Evolutionary conservation across 2,797 vertebrate species (phyloP).

Genomic region (Fringilla coelebs): DNA sequence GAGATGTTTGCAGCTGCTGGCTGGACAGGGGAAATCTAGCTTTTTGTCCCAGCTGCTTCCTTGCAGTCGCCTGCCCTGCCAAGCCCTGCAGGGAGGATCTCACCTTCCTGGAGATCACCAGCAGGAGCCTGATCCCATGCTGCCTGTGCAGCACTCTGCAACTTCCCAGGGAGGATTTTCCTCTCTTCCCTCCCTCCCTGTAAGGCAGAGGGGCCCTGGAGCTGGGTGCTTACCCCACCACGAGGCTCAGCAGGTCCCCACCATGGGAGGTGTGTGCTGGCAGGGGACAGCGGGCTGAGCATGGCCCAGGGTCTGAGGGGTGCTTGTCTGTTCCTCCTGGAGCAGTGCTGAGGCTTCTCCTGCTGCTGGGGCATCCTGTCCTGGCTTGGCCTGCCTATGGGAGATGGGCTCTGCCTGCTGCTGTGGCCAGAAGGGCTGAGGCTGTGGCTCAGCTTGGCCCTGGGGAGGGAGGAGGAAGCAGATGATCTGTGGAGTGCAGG

Average conservation of each 20-base stretch:
- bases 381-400: neutral
- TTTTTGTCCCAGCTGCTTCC: neutral
- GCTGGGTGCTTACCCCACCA: neutral
- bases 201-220: neutral
- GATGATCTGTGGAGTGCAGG: slow-evolving; percentile 57
- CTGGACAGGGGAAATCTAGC: neutral
- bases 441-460: slow-evolving; percentile 68
- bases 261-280: neutral
- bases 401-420: neutral
- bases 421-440: neutral
- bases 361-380: neutral
- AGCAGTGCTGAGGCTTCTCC: neutral
- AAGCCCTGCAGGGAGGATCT: neutral
- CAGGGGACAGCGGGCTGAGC: neutral
- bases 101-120: neutral
- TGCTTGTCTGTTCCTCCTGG: neutral
- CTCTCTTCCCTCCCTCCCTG: neutral
- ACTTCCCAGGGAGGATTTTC: neutral
- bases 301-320: rapidly evolving
- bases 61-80: neutral
- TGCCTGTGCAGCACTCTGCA: neutral
- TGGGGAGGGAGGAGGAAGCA: slow-evolving; percentile 70
- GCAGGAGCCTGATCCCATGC: neutral
- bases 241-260: neutral
- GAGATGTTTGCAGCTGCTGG: neutral